Evolutionary conservation across 53 echinoderm and acorn worm genomes (phyloP), one percentile per base, ranked within the genome.

Genomic region (Mesocentrotus franciscanus): DNA sequence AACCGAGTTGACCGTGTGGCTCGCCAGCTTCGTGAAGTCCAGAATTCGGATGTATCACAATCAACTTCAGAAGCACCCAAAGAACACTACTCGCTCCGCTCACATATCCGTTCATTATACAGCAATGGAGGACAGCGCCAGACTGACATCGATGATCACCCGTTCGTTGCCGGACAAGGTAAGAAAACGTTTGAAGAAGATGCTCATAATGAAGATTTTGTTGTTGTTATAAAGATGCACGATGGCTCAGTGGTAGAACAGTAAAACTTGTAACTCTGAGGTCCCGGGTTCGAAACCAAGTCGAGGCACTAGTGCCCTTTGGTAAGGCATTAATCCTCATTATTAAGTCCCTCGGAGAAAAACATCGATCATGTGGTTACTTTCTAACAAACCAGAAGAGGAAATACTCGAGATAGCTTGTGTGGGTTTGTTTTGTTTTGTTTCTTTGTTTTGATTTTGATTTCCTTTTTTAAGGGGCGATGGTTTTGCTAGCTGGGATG

Each of bases 1-100:
- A 98, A 97, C 90, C 97, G 98, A 16, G 98, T 98, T 39, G 98
- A 98, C 95, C 96, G 98, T 14, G 97, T 98, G n/a, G 98, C 98
- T 9, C 94, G 98, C 20, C 98, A 98, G 60, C 96, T 98, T 61
- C 95, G 98, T 13, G 98, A 98, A 79, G 98, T 97, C 9, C 97
- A 97, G 95, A 96, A 96, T 1, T 95, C 95, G 39, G 96, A 96
- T 24, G 96, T 95, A 14, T 78, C 95, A 49, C 96, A 96, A 20
- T 15, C 66, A 12, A 71, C 68, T 32, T 90, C 33, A n/a, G 90
- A 72, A 24, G 57, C 39, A 10, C 93, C 87, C 14, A 96, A 92
- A 26, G 87, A 89, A 29, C 60, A 90, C 18, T 96, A 96, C 95
- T 72, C 96, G 0, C 96, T 96, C n/a, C 92, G 96, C 17, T 95